Base-by-base conservation (phyloP, 2,113 vertebrate genomes). In the Halcyon malimbica region DNA sequence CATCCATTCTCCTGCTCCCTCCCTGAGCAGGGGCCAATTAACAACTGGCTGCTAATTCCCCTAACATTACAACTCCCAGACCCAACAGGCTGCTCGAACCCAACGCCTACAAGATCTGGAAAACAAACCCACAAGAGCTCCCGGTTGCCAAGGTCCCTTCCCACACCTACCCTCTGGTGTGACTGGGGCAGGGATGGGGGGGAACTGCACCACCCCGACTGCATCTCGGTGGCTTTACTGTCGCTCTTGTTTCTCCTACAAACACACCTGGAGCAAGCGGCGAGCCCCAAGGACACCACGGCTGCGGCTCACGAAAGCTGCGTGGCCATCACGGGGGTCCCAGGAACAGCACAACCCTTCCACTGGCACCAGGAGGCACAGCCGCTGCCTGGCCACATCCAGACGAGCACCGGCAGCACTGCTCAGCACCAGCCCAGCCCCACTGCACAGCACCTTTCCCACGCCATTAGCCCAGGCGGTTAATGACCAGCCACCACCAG, bases 281-380 rank as follows among this genome's bases (percentile, higher is more conserved):
- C 14, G 16, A 54, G 41, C 11, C 54, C 76, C 91, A 74, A 60
- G 86, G 53, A 79, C 70, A 13, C 5, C 1, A 5, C 23, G 10
- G 6, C 33, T 0, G 1, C 4, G 17, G 54, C 56, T 53, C 39
- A 6, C 0, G 4, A 20, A 44, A 2, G 41, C 65, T 16, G 6
- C 0, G 2, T 2, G 25, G 77, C 62, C 5, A 0, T 2, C 20
- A 13, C 0, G 0, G 35, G 68, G 19, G 5, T 69, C 67, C 77
- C 37, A 25, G 70, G 6, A 44, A 39, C 53, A 26, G 60, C 70
- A 24, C 59, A 16, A 4, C 73, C 71, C 25, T 54, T 51, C 51
- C 63, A 9, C 41, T 2, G 13, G 5, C 62, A 19, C 73, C 15
- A 2, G 68, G 33, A n/a, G 14, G 0, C 0, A 31, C 37, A 48